Evolutionary conservation across 1,140 invertebrate genomes (phyloP).

Genomic region (Asobara japonica): DNA sequence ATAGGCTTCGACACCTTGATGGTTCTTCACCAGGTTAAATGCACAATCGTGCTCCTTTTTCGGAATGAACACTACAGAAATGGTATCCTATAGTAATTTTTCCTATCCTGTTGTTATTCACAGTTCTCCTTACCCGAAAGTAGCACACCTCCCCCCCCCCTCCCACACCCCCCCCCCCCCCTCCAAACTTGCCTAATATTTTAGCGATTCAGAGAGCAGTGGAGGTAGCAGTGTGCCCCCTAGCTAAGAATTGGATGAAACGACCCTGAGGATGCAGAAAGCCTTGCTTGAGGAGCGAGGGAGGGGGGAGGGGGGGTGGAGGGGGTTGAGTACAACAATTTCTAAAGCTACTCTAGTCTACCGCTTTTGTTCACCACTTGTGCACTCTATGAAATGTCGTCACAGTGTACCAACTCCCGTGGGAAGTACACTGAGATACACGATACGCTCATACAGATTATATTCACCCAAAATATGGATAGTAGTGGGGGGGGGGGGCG

Average conservation of each 20-base stretch:
- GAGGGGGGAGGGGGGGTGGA: too few species aligned
- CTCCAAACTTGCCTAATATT: not conserved
- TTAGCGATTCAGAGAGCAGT: not conserved
- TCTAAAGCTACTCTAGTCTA: constrained; percentile 12
- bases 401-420: constrained; percentile 1
- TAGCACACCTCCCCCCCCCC: too few species aligned
- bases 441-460: constrained; percentile 6
- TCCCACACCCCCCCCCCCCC: not conserved
- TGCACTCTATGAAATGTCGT: constrained; percentile 11
- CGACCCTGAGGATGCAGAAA: constrained; percentile 10
- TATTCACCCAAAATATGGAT: constrained; percentile 1
- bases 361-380: constrained; percentile 6
- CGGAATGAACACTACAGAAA: too few species aligned
- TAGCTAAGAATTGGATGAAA: constrained; percentile 6
- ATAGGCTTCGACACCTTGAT: too few species aligned
- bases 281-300: too few species aligned
- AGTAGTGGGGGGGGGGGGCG: not conserved
- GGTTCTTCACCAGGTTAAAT: too few species aligned
- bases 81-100: too few species aligned
- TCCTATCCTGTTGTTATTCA: too few species aligned
- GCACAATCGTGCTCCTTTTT: too few species aligned
- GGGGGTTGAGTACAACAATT: constrained; percentile 9
- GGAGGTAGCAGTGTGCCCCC: not conserved
- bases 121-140: not conserved
- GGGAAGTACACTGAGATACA: constrained; percentile 6